Evolutionary conservation across 2,888 invertebrate species (phyloP), one percentile per base, ranked within the genome.

Genomic region (Lithophane leautieri): DNA sequence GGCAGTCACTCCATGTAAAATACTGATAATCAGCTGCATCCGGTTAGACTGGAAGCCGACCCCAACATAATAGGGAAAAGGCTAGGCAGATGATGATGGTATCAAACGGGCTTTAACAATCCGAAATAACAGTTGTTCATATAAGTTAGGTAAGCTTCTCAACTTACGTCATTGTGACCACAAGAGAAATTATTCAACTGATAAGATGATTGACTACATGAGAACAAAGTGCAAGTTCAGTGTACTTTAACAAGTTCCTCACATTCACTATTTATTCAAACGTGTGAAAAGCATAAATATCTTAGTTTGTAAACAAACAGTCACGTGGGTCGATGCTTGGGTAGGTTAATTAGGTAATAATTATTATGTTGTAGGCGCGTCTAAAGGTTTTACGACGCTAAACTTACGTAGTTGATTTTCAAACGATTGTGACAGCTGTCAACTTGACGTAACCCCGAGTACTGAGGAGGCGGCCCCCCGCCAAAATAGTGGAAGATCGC

Each of bases 161-260:
- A 28, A 54, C 28, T 8, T 54, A 62, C 22, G 44, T 47, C 62
- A 52, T 34, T 62, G 44, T 22, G 0, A 58, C 11, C 11, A 16
- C 25, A 44, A 14, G 34, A 62, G 47, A 50, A 42, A 58, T 47
- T 76, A 69, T 58, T 65, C n/a, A n/a, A 40, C 6, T 2, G 58
- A 42, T 61, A 9, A 50, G 52, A 47, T 25, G 34, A 67, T 73
- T 73, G 50, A 25, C 28, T 14, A 66, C 50, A 60, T 76, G n/a
- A 47, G 61, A 47, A 42, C 28, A 54, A 76, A 76, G 58, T 75
- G n/a, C 58, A 42, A 66, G 62, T 70, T 56, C 54, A 47, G 28
- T 44, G 44, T 58, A 47, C 28, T 28, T 11, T 58, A 75, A 42
- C 47, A 63, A 65, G 47, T n/a, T 63, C 19, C 11, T 56, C 61